phyloP scores from a whole-genome alignment of 1,140 invertebrate species.

The Sinella curviseta region DNA sequence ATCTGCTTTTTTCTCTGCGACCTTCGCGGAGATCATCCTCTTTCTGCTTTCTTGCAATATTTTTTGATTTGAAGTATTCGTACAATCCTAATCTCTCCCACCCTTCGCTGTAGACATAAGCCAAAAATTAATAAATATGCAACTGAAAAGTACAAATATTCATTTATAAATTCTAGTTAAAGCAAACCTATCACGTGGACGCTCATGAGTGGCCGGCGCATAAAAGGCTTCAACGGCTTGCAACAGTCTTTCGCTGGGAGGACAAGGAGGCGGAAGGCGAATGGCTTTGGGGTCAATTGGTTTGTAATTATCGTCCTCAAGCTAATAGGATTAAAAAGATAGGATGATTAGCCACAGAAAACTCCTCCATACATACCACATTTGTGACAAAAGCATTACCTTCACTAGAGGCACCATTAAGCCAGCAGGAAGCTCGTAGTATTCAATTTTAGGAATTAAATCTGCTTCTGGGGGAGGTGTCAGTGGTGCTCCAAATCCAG shows the following conservation, averaged over 20 bases:
- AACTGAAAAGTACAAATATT: too few relatives aligned
- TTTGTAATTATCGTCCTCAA: constrained; percentile 81
- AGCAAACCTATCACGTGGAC: constrained; percentile 92
- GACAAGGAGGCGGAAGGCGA: constrained; percentile 85
- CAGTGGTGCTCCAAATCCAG: constrained; percentile 62
- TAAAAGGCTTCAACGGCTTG: constrained; percentile 95
- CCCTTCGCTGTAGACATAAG: constrained; percentile 75
- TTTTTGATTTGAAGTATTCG: constrained; percentile 96
- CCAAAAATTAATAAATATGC: constrained; percentile 31
- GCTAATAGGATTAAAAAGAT: constrained; percentile 29
- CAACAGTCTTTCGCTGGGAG: constrained; percentile 85
- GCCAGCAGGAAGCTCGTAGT: constrained; percentile 93
- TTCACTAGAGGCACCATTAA: constrained; percentile 92
- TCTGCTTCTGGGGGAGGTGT: constrained; percentile 59
- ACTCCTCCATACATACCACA: neutral
- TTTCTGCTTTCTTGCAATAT: constrained; percentile 82
- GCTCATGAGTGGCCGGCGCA: constrained; percentile 85
- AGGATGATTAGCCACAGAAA: too few relatives aligned
- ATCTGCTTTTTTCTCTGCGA: constrained; percentile 63
- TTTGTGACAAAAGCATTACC: constrained; percentile 59
- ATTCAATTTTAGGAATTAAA: constrained; percentile 85
- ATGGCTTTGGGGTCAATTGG: constrained; percentile 86
- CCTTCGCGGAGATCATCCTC: constrained; percentile 78
- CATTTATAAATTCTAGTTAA: too few relatives aligned
- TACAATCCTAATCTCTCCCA: constrained; percentile 97